Evolutionary conservation across 2,888 invertebrate species (phyloP), one percentile per base, ranked within the genome.

Genomic region (Metellina segmentata): DNA sequence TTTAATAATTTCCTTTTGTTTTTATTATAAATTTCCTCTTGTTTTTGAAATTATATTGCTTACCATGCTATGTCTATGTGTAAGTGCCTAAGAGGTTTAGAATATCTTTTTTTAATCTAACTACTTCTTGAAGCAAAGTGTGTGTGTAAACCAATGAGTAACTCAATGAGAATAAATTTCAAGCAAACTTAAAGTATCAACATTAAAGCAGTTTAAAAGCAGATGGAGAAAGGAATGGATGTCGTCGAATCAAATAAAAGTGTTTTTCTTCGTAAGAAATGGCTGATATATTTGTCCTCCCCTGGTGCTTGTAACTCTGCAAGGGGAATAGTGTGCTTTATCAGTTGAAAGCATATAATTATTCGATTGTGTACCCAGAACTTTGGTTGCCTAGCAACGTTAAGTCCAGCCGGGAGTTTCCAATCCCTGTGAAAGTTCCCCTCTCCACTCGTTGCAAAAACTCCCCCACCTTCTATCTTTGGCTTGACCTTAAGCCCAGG

Each of bases 301-400:
- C 61, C 61, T 16, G 61, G 7, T 74, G 34, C 34, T 74, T 19
- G 11, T 19, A 11, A 7, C 11, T 19, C 74, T 74, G 16, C 19
- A 19, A 74, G 34, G 34, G 34, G n/a, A 34, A 9, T 7, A 19
- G 48, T 13, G 48, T 7, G 9, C 19, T 61, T 20, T 19, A 74
- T 19, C 19, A 74, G 34, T 78, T n/a, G 20, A 53, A 20, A 13
- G n/a, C 53, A 49, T 51, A 6, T 61, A 74, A 85, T 85, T 85
- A 85, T 85, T 52, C 53, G 69, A 85, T n/a, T 85, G 34, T 85
- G 83, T 85, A 85, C 53, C 13, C 34, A 52, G 74, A 74, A n/a
- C 49, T 79, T 61, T 7, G 20, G 75, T 85, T 49, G 69, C 85
- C 13, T 69, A 77, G 77, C 75, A 74, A 75, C 77, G 20, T 34